These are phyloP conservation scores for Meteorus sp. DNA, from an alignment of 1,140 invertebrate genomes.

Conservation along the genomic window DNA sequence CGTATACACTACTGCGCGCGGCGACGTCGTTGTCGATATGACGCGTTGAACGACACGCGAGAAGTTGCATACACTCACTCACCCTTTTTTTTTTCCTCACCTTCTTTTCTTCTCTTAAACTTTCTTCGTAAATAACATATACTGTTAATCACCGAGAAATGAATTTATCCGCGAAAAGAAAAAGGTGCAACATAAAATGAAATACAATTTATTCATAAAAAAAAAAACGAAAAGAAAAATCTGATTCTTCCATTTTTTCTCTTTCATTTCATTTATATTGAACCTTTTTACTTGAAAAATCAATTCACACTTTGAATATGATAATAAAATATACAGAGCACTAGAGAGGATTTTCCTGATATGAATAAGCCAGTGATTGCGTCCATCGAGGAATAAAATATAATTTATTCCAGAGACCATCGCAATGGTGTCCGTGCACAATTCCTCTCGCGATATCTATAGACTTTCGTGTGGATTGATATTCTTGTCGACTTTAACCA, in stretches of 20 bases:
- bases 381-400: slow-evolving; percentile 44
- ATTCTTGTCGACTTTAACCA: slow-evolving; percentile 35
- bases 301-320: slow-evolving; percentile 5
- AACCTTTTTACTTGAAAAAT: background rate
- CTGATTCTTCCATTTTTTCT: too few species aligned
- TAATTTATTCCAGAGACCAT: slow-evolving; percentile 48
- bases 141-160: too few species aligned
- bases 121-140: too few species aligned
- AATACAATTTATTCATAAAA: too few species aligned
- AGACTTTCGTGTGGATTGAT: slow-evolving; percentile 43
- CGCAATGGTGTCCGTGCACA: slow-evolving; percentile 26
- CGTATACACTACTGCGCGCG: slow-evolving; percentile 10
- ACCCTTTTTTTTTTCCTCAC: too few species aligned
- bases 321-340: too few species aligned
- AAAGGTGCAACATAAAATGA: too few species aligned
- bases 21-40: slow-evolving; percentile 3
- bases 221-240: slow-evolving; percentile 1
- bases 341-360: slow-evolving; percentile 21
- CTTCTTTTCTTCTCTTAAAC: too few species aligned
- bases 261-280: too few species aligned
- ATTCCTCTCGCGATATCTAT: slow-evolving; percentile 19
- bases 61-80: too few species aligned
- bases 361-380: slow-evolving; percentile 54
- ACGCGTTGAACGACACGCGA: too few species aligned
- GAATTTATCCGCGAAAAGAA: too few species aligned